phyloP scores from a whole-genome alignment of 2,888 invertebrate genomes.

The Leistus spinibarbis region DNA sequence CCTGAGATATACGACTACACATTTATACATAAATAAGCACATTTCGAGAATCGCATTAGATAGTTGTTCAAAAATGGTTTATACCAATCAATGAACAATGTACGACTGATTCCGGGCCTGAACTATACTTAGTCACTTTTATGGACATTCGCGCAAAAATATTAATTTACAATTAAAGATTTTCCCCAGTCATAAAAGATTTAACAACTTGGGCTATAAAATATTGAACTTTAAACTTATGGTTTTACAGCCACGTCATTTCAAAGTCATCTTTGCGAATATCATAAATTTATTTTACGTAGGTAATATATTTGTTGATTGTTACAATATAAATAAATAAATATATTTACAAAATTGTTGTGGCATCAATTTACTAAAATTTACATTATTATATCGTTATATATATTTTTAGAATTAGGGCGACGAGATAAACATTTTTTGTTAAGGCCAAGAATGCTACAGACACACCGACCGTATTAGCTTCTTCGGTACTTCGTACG shows the following conservation, averaged over 20 bases:
- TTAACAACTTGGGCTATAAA: background rate
- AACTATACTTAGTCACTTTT: background rate
- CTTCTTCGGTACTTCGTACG: no score
- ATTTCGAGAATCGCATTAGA: no score
- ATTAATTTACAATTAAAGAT: background rate
- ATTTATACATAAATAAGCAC: background rate
- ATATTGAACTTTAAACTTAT: background rate
- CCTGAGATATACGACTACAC: background rate
- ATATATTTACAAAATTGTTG: no score
- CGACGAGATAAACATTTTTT: no score
- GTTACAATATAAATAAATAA: no score
- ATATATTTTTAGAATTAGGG: no score
- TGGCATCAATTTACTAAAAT: no score
- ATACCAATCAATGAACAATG: background rate
- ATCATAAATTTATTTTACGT: background rate
- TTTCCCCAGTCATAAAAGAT: background rate
- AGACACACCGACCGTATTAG: no score
- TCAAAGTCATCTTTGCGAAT: background rate
- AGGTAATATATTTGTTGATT: background rate
- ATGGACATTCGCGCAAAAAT: background rate
- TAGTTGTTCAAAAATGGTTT: background rate
- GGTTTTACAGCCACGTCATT: no score
- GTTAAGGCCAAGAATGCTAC: no score
- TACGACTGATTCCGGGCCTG: background rate
- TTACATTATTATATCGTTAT: no score